Evolutionary conservation across 2,888 invertebrate genomes (phyloP).

Genomic region (Trimorus sp.): DNA sequence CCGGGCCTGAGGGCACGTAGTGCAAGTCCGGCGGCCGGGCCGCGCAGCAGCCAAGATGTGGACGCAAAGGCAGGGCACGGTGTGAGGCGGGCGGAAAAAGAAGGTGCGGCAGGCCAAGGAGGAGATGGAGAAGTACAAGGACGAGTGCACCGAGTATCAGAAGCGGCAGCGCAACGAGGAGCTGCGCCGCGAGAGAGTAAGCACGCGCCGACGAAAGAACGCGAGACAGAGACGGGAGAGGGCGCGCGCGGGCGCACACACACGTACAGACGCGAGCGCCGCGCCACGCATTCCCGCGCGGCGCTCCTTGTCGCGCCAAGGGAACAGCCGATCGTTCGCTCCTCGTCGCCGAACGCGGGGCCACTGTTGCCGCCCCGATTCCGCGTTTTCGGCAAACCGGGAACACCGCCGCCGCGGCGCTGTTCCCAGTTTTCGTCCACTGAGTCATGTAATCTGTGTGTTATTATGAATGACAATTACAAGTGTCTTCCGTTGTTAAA

Average conservation of each 20-base stretch:
- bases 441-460: too few relatives aligned
- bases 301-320: too few relatives aligned
- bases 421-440: too few relatives aligned
- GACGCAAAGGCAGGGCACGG: slow-evolving; percentile 95
- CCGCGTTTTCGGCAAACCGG: neutral
- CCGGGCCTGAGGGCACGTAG: too few relatives aligned
- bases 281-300: too few relatives aligned
- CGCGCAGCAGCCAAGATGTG: slow-evolving; percentile 85
- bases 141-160: slow-evolving; percentile 98
- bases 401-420: too few relatives aligned
- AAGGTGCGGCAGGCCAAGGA: slow-evolving; percentile 99
- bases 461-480: too few relatives aligned
- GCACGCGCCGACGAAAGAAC: slow-evolving; percentile 79
- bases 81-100: slow-evolving; percentile 98
- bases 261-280: neutral
- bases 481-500: too few relatives aligned
- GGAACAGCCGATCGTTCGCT: slow-evolving; percentile 2
- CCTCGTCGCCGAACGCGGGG: neutral
- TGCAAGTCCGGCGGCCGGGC: too few relatives aligned
- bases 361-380: slow-evolving; percentile 18
- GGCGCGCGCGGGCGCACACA: neutral
- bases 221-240: too few relatives aligned
- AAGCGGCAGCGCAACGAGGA: slow-evolving; percentile 97
- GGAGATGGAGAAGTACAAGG: slow-evolving; percentile 99
- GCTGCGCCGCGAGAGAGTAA: slow-evolving; percentile 99